Percentiles rank a stretch among this genome's conserved stretches.
Evolutionary conservation across 1,140 invertebrate species (phyloP).

Genomic region (Monochamus saltuarius): DNA sequence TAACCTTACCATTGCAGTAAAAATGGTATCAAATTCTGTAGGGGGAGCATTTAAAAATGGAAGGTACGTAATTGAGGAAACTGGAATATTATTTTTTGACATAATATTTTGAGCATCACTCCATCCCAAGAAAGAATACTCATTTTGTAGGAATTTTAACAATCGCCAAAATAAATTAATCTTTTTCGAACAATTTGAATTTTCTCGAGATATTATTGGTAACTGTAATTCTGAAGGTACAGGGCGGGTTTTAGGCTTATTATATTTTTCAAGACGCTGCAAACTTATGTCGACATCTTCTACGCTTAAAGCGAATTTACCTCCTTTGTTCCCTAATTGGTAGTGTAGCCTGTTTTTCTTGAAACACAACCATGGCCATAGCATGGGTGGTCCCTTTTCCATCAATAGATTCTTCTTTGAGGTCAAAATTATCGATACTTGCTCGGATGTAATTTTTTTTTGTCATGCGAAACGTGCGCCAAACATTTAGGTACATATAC

Average conservation of each 20-base stretch:
- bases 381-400: conserved; percentile 11
- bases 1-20: conserved; percentile 5
- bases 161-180: neutral
- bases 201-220: neutral
- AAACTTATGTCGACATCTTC: neutral
- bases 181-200: conserved; percentile 6
- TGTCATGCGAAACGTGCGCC: neutral
- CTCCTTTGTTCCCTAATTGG: conserved; percentile 3
- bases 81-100: conserved; percentile 10
- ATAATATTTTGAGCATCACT: conserved; percentile 7
- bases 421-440: conserved; percentile 21
- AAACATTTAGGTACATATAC: conserved; percentile 8
- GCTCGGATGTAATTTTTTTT: conserved; percentile 19
- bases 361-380: conserved; percentile 17
- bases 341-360: conserved; percentile 7
- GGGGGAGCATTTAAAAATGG: conserved; percentile 20
- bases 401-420: conserved; percentile 7
- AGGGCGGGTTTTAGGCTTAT: neutral
- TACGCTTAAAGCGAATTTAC: neutral
- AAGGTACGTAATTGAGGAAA: conserved; percentile 10
- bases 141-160: conserved; percentile 15
- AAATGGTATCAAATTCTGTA: conserved; percentile 21
- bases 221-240: conserved; percentile 2
- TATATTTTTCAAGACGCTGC: conserved; percentile 3
- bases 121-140: conserved; percentile 11